Percentiles rank a stretch among this genome's conserved stretches.
These are phyloP conservation scores for Anguilla anguilla DNA, from an alignment of 2,797 vertebrate genomes.

Conservation along the genomic window DNA sequence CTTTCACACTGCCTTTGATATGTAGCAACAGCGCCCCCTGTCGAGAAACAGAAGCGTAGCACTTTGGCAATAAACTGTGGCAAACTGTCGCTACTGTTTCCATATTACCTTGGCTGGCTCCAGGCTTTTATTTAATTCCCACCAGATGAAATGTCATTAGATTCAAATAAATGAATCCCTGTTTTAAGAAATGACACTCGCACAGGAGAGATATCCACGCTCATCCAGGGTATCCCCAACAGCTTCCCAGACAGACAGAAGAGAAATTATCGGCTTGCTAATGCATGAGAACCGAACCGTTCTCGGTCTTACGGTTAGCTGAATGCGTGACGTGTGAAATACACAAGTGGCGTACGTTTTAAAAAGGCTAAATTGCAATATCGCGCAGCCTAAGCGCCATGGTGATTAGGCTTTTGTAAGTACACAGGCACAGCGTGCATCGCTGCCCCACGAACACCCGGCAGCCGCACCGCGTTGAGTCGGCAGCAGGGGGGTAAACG, in stretches of 20 bases:
- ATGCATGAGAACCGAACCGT: not conserved
- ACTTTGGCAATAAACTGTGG: not conserved
- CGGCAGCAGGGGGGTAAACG: not conserved
- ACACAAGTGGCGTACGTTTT: not conserved
- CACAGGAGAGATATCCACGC: slow-evolving; percentile 46
- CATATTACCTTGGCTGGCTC: slow-evolving; percentile 34
- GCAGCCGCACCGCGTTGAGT: not conserved
- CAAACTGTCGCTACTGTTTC: not conserved
- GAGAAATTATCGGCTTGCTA: slow-evolving; percentile 4
- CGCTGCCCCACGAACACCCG: not conserved
- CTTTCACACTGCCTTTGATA: not conserved
- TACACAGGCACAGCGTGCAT: not conserved
- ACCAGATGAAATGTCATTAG: slow-evolving; percentile 61
- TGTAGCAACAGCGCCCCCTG: slow-evolving; percentile 52
- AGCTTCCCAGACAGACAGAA: not conserved
- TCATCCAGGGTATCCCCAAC: slow-evolving; percentile 30
- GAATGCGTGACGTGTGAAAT: slow-evolving; percentile 48
- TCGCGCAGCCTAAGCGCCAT: not conserved
- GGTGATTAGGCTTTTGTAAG: not conserved
- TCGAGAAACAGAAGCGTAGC: slow-evolving; percentile 19
- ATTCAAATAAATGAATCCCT: slow-evolving; percentile 71
- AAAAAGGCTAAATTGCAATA: not conserved
- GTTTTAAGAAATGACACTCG: slow-evolving; percentile 44
- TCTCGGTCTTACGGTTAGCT: slow-evolving; percentile 39
- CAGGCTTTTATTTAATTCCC: slow-evolving; percentile 57